phyloP scores from a whole-genome alignment of 2,888 invertebrate species.

The Drosophila barbarae region DNA sequence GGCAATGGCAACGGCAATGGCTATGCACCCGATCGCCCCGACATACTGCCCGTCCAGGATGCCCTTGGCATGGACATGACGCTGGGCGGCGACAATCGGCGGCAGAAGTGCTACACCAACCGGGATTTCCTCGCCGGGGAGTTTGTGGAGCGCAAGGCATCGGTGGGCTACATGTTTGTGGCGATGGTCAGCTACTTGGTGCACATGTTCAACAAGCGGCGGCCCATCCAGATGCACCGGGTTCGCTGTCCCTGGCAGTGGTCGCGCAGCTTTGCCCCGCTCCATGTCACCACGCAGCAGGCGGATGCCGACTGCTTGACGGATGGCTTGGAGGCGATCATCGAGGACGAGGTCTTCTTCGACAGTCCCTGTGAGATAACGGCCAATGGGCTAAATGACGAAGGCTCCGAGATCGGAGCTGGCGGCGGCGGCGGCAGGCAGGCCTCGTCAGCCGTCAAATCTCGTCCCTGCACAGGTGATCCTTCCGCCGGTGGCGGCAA shows the following conservation, averaged over 20 bases:
- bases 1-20: slow-evolving; percentile 8
- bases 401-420: slow-evolving; percentile 13
- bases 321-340: slow-evolving; percentile 76
- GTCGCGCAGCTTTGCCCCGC: slow-evolving; percentile 87
- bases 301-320: slow-evolving; percentile 60
- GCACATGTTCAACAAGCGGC: slow-evolving; percentile 82
- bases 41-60: slow-evolving; percentile 77
- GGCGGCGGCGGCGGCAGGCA: slow-evolving; percentile 10
- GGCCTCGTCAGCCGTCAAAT: slow-evolving; percentile 14
- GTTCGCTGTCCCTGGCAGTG: slow-evolving; percentile 80
- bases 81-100: slow-evolving; percentile 8
- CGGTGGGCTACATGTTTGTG: slow-evolving; percentile 78
- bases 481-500: slow-evolving; percentile 36
- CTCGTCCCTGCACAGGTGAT: slow-evolving; percentile 13
- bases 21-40: slow-evolving; percentile 75
- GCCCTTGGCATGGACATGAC: slow-evolving; percentile 58
- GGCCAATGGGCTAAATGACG: slow-evolving; percentile 34
- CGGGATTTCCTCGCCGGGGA: slow-evolving; percentile 68
- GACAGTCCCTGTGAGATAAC: slow-evolving; percentile 71
- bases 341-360: slow-evolving; percentile 83
- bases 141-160: slow-evolving; percentile 79
- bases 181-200: slow-evolving; percentile 75
- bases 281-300: slow-evolving; percentile 71
- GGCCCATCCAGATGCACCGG: slow-evolving; percentile 41
- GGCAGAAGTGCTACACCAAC: slow-evolving; percentile 36